A percentile compares a stretch with the other conserved stretches of the same genome.
Evolutionary conservation across 2,797 vertebrate species (phyloP).

Genomic region (Xerus rutilus): DNA sequence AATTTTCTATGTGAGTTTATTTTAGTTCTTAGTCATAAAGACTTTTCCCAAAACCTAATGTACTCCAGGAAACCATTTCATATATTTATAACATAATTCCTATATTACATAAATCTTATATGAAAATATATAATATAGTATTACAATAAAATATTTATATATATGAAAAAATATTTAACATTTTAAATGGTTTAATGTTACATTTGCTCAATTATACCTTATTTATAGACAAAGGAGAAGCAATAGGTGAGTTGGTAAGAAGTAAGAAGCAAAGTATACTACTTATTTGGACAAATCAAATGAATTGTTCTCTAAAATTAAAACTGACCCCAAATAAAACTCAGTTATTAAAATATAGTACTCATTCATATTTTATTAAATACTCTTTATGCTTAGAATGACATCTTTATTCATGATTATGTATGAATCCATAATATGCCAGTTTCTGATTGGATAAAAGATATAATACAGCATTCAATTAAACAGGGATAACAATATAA

Average conservation of each 20-base stretch:
- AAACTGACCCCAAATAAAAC: neutral
- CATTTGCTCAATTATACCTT: neutral
- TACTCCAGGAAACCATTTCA: constrained; percentile 12
- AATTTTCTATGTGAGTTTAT: neutral
- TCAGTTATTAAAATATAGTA: neutral
- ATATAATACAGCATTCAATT: neutral
- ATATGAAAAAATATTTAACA: neutral
- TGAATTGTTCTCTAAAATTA: constrained; percentile 38
- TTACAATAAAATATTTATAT: neutral
- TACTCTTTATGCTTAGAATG: neutral
- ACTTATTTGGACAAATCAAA: constrained; percentile 24
- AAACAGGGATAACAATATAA: neutral
- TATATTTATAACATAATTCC: neutral
- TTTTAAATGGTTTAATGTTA: neutral
- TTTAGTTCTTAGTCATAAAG: constrained; percentile 7
- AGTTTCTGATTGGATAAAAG: neutral
- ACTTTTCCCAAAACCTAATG: neutral
- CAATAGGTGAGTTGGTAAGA: neutral
- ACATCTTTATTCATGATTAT: neutral
- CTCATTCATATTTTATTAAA: neutral
- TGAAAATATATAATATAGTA: constrained; percentile 21
- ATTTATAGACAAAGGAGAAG: neutral
- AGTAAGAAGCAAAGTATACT: neutral
- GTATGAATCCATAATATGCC: neutral
- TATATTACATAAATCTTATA: neutral